Base-by-base conservation (phyloP, 2,888 invertebrate genomes). In the Incurvaria masculella region DNA sequence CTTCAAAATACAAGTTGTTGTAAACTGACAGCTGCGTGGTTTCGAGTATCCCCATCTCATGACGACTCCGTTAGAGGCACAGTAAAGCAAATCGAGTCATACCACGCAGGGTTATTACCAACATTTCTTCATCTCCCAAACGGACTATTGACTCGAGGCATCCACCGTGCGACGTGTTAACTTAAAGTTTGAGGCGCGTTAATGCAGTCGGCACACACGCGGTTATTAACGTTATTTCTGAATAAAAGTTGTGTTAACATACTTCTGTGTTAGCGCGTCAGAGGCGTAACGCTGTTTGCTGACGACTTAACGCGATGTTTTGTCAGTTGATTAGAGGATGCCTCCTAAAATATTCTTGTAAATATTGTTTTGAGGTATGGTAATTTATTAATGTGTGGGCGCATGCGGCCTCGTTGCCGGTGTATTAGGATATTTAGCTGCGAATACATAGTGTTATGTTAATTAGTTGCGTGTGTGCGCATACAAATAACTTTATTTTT, bases 271-370 rank as follows among this genome's bases (percentile, higher is more conserved):
- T 23, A 23, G 23, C 33, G 14, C 33, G 33, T 23, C 23, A 23
- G 33, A 6, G 33, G 11, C 11, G 33, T 33, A 33, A 33, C 47
- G 38, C 18, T 68, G 58, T 72, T 71, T 65, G 57, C 59, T 51
- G 47, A 62, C 59, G 57, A 66, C 64, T 71, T 70, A 69, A 61
- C 66, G 57, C 55, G 14, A 33, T 33, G 14, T 33, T 33, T 33
- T 33, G 33, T 14, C 33, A 33, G 33, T 33, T n/a, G 33, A 33
- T 33, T 33, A 33, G 33, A 33, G 33, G 14, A 11, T n/a, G 33
- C 33, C 8, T 33, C 14, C 33, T 11, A 33, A 33, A 33, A 33
- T 33, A 33, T 33, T 33, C 33, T 4, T 33, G 33, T 33, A 33
- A 33, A 33, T 14, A 33, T 14, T n/a, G 8, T 14, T 33, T 33